Evolutionary conservation across 92 coral and sea anemone species (phyloP), one percentile per base, ranked within the genome.

Genomic region (Hydrozoanthus gracilis): DNA sequence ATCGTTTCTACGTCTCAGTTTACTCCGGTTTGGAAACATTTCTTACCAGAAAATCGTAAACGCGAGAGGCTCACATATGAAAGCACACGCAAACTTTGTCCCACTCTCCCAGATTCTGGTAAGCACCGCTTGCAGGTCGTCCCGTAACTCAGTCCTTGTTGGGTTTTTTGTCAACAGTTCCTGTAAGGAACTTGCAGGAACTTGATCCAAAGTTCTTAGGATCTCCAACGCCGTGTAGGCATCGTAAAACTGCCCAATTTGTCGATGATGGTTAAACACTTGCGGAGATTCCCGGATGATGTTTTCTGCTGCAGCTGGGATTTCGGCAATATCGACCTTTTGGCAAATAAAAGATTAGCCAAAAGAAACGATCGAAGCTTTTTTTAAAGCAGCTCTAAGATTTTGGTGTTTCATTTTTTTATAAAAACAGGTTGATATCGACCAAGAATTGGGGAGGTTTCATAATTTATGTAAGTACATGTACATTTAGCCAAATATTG

Each of bases 1-100:
- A 27, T 0, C 39, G 39, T 27, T 27, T 27, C 39, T 27, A 27
- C 39, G 39, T 0, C 76, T 50, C 3, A 71, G 14, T 10, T 35
- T 45, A 2, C 45, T 50, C 15, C 74, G 3, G 39, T 70, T 3
- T 5, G 39, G 14, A n/a, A 51, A 16, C 6, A 18, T 8, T 46
- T 13, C 79, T 75, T 51, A 78, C 83, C 72, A 78, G 51, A 78
- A 78, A 9, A 78, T 48, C 20, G 52, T 78, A 39, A 78, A 61
- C 54, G 46, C 71, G 14, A 78, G 83, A 3, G 83, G 83, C 0
- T 58, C 69, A 45, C 83, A 56, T 4, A 58, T 58, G 62, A 78
- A 78, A 7, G 83, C 83, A 44, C 83, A 78, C 4, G 83, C 83
- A 35, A 78, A 54, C 13, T 50, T 78, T 14, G 16, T 64, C 7